phyloP scores from a whole-genome alignment of 2,888 invertebrate genomes.

The Drosophila anomalata region DNA sequence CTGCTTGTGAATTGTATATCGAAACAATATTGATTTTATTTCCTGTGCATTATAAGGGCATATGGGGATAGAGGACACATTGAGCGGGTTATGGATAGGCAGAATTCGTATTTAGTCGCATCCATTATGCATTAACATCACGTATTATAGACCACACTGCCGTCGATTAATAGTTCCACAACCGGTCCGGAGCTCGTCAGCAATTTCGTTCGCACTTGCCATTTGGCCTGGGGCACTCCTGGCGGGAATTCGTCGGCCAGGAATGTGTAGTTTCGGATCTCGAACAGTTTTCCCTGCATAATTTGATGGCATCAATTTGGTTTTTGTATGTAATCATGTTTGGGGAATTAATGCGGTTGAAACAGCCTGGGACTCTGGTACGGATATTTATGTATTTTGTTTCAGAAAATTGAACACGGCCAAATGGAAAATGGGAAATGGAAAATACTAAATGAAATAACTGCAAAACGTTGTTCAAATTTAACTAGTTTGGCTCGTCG shows the following conservation, averaged over 20 bases:
- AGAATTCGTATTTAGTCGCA: conserved; percentile 40
- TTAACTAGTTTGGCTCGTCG: conserved; percentile 23
- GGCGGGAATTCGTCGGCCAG: conserved; percentile 43
- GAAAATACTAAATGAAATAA: conserved; percentile 33
- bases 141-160: conserved; percentile 49
- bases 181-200: conserved; percentile 24
- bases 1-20: background rate
- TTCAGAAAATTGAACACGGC: background rate
- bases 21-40: background rate
- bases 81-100: conserved; percentile 11
- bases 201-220: conserved; percentile 30
- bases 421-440: conserved; percentile 26
- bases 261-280: conserved; percentile 50
- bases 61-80: background rate
- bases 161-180: conserved; percentile 34
- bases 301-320: conserved; percentile 34
- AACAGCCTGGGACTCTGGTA: background rate
- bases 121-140: conserved; percentile 49
- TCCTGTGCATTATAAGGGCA: conserved; percentile 6
- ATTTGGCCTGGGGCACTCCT: conserved; percentile 27
- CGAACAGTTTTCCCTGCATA: conserved; percentile 47
- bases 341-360: conserved; percentile 27
- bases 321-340: conserved; percentile 32
- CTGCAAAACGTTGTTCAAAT: conserved; percentile 24
- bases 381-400: conserved; percentile 1